Evolutionary conservation across 2,797 vertebrate species (phyloP).

Genomic region (Urosaurus nigricauda): DNA sequence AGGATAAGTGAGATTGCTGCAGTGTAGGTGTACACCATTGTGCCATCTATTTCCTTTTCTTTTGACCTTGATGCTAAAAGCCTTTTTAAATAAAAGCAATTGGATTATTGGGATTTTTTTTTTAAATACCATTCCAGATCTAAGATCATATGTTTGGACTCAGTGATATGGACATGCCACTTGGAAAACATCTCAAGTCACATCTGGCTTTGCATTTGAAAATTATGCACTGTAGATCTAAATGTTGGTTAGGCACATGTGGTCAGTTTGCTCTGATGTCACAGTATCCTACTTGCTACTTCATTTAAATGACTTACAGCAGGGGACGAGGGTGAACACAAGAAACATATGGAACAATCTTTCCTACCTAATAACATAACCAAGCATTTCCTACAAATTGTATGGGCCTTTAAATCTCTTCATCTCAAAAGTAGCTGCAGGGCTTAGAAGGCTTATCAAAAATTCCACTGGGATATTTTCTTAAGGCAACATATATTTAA

Average conservation of each 20-base stretch:
- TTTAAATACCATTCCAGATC: constrained; percentile 1
- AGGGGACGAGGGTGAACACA: neutral
- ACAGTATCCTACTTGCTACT: neutral
- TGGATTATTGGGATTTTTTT: neutral
- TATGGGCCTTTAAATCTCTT: neutral
- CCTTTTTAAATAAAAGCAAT: constrained; percentile 29
- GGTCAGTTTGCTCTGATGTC: constrained; percentile 16
- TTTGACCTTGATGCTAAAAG: constrained; percentile 48
- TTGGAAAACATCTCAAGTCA: constrained; percentile 12
- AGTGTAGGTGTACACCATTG: constrained; percentile 34
- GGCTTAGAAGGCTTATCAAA: neutral
- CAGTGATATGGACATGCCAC: constrained; percentile 13
- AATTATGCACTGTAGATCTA: neutral
- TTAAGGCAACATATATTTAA: neutral
- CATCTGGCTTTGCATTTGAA: constrained; percentile 3
- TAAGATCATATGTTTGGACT: neutral
- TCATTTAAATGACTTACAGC: neutral
- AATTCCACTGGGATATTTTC: neutral
- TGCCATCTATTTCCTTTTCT: constrained; percentile 44
- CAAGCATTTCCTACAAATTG: neutral
- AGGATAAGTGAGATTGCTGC: constrained; percentile 41
- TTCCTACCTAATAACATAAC: neutral
- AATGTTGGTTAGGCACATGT: neutral
- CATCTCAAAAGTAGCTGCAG: neutral
- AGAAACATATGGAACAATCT: neutral